Conservation (phyloP, 1,140 invertebrate species). For the Papilio helenus region DNA sequence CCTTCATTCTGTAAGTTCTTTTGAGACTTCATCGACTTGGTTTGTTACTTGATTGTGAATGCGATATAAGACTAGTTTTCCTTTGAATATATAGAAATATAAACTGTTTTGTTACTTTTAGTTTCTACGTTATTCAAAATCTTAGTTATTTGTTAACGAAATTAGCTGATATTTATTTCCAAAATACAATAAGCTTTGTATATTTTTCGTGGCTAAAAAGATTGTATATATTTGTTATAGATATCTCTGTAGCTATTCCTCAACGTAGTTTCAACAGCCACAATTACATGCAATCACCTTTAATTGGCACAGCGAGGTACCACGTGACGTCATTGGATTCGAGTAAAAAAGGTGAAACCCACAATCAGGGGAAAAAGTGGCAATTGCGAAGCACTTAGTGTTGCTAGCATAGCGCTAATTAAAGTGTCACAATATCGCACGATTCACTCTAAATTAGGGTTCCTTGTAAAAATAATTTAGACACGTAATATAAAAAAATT, state of each 20-base stretch:
- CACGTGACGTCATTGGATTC: conserved; percentile 60
- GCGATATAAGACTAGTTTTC: background rate
- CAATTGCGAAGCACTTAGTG: conserved; percentile 69
- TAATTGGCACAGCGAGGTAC: conserved; percentile 68
- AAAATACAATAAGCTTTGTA: background rate
- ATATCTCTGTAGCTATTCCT: conserved; percentile 7
- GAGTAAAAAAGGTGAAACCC: conserved; percentile 54
- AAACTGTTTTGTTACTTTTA: background rate
- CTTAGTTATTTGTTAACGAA: no score
- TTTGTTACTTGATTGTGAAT: background rate
- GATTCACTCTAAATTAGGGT: conserved; percentile 14
- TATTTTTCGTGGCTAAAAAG: background rate
- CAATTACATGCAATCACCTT: conserved; percentile 54
- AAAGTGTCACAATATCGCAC: conserved; percentile 66
- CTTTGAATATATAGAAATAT: background rate
- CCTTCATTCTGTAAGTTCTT: conserved; percentile 13
- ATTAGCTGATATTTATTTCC: no score
- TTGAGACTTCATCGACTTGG: conserved; percentile 29
- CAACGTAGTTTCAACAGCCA: conserved; percentile 43
- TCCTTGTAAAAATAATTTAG: background rate
- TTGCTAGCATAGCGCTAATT: conserved; percentile 71
- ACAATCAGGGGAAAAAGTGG: conserved; percentile 73
- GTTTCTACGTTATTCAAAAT: background rate
- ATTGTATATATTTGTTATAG: background rate
- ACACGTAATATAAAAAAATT: background rate